phyloP scores from a whole-genome alignment of 1,140 invertebrate species.

The Brachionus rubens region DNA sequence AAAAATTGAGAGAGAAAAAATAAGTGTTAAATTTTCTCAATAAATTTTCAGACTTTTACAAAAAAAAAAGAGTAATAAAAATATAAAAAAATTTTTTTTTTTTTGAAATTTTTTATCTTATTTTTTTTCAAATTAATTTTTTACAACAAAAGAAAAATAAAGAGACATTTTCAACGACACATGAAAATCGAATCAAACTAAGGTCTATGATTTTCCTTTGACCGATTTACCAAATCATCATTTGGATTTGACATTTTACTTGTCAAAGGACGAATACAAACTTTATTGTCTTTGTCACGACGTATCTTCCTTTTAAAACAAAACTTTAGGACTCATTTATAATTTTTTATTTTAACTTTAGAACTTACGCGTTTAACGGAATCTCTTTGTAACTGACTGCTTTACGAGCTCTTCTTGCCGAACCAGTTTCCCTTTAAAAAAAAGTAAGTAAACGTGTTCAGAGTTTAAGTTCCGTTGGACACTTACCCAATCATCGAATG shows the following conservation, averaged over 20 bases:
- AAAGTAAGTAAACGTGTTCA: neutral
- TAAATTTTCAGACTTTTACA: too few relatives aligned
- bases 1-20: too few relatives aligned
- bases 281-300: conserved; percentile 4
- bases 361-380: neutral
- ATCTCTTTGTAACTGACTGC: conserved; percentile 20
- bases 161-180: too few relatives aligned
- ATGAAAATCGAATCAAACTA: too few relatives aligned
- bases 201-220: too few relatives aligned
- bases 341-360: too few relatives aligned
- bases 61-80: too few relatives aligned
- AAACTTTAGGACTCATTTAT: neutral
- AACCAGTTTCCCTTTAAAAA: neutral
- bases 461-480: neutral
- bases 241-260: conserved; percentile 2
- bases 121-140: too few relatives aligned
- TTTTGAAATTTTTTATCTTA: too few relatives aligned
- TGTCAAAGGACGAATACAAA: neutral
- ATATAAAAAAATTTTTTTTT: too few relatives aligned
- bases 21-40: too few relatives aligned
- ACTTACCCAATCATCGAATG: neutral
- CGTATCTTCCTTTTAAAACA: conserved; percentile 3
- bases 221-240: conserved; percentile 39
- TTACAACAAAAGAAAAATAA: too few relatives aligned
- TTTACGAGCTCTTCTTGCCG: conserved; percentile 7